phyloP scores from a whole-genome alignment of 2,888 invertebrate species.

The Troglohyphantes excavatus region DNA sequence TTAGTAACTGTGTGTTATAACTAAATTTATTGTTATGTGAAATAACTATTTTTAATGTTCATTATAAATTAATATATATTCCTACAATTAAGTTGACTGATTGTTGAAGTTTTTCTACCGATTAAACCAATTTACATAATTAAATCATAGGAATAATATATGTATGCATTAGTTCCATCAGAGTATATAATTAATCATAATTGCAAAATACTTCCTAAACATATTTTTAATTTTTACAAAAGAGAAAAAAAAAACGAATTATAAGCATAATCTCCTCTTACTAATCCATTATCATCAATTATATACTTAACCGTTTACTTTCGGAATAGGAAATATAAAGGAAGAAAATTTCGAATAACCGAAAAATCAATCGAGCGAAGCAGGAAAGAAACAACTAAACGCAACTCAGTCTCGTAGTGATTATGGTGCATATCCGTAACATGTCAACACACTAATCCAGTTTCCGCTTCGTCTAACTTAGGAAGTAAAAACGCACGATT shows the following conservation, averaged over 20 bases:
- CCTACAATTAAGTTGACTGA: too few species aligned
- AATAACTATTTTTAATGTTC: too few species aligned
- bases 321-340: not conserved
- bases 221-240: not conserved
- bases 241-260: not conserved
- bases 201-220: not conserved
- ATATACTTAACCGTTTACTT: not conserved
- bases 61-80: too few species aligned
- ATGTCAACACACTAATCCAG: not conserved
- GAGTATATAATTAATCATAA: not conserved
- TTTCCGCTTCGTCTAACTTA: not conserved
- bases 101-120: too few species aligned
- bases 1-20: too few species aligned
- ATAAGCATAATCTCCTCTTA: not conserved
- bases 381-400: constrained; percentile 9
- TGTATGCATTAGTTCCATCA: too few species aligned
- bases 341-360: not conserved
- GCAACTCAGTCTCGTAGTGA: not conserved
- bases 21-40: too few species aligned
- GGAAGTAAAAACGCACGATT: not conserved
- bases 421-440: not conserved
- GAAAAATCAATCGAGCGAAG: not conserved
- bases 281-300: not conserved
- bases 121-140: too few species aligned
- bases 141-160: too few species aligned